Base-by-base conservation (phyloP, 2,888 invertebrate genomes). In the Drosophila recens region DNA sequence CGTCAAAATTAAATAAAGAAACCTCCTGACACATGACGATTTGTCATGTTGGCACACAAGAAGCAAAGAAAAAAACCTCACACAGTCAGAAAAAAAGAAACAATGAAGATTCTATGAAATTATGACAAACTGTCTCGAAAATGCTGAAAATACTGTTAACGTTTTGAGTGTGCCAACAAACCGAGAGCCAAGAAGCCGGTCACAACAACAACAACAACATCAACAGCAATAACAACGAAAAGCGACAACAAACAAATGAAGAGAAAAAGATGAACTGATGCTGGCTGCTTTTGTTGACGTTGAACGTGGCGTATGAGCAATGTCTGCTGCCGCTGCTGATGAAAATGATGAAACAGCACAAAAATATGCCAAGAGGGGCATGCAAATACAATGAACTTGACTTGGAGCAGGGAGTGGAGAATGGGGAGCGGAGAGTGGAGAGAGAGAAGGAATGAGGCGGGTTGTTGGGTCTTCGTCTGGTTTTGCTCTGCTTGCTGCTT, bases 311-410 rank as follows among this genome's bases (percentile, higher is more conserved):
- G 82, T 87, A 85, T 85, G 83, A 85, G 86, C 75, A 86, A 86
- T 75, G 87, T 75, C 82, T 79, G 40, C 30, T 27, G 36, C 36
- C 17, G 40, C 53, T 40, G 88, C 62, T 82, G 86, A 77, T 80
- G 90, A 89, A 89, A 82, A 90, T 87, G 90, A 89, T 89, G 88
- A 90, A 90, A 80, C 89, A 86, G 90, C 90, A 90, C 56, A 88
- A 82, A 83, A 80, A 86, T 84, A 71, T 79, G 86, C 73, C 86
- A 89, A 72, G 59, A 38, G 17, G 45, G 23, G 33, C 66, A 85
- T 84, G 88, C 89, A 87, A 85, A 84, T 85, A 84, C 88, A 90
- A 90, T 85, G 90, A 85, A 79, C 76, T 82, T 80, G 80, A 77
- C 74, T 63, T 27, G 46, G 15, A 30, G 59, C 17, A 33, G 33